Evolutionary conservation across 2,797 vertebrate species (phyloP), one percentile per base, ranked within the genome.

Genomic region (Lithobates sylvaticus): DNA sequence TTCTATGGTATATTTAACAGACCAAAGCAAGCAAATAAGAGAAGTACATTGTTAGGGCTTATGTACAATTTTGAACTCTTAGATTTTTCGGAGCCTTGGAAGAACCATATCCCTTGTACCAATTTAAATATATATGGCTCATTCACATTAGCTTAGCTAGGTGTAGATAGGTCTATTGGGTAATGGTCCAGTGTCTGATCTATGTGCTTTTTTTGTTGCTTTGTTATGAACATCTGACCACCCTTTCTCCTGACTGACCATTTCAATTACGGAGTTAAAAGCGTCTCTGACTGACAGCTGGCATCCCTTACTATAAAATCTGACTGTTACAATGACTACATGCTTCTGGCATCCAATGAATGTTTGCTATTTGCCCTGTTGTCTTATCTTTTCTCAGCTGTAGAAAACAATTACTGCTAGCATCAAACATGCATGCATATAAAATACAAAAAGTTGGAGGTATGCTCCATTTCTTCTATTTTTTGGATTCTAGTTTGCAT

Each of bases 351-450:
- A 83, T 76, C 58, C 72, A 34, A 39, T 47, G 61, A 75, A 83
- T 83, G 81, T 29, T 50, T 68, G 72, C 27, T 76, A 83, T 83
- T 83, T 83, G 72, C 64, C 36, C 36, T 76, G 39, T 68, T 75
- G 61, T 76, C 81, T 65, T 65, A 82, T 61, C 72, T 39, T 39
- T 64, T 68, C 69, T 83, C 39, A 83, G 81, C 81, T 32, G 61
- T 36, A 67, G 12, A 26, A 68, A 68, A 44, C 13, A 74, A 74
- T 73, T 72, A 39, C 61, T n/a, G 21, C 18, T n/a, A 61, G 10
- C 54, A 61, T 23, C 54, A 61, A 1, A 23, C 54, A 61, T 23
- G 7, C 54, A 23, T 54, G 15, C 3, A 54, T 54, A 18, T 39
- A 39, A 39, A 39, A 10, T 54, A 54, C 50, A 16, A 5, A 54